Evolutionary conservation across 2,888 invertebrate genomes (phyloP), one percentile per base, ranked within the genome.

Genomic region (Dryadula phaetusa): DNA sequence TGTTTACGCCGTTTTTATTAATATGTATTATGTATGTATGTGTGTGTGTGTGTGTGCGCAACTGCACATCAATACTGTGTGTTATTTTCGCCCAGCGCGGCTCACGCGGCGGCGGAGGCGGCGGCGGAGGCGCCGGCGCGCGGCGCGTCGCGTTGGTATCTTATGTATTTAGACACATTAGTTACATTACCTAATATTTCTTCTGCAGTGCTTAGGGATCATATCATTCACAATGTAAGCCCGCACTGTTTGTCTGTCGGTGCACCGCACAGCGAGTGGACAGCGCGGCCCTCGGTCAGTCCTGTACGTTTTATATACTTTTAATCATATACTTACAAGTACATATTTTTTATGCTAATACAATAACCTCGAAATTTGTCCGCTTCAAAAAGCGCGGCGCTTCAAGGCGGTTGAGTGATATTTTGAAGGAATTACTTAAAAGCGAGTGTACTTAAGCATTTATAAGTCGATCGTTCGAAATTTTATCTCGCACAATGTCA

Each of bases 321-420:
- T 18, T 34, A 20, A 18, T 34, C 3, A 18, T 54, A 28, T 8
- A 14, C 3, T 10, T 18, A 10, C 10, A 14, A 3, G 40, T 12
- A 12, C 25, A 32, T 28, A 53, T 53, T 63, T 40, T 66, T 22
- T 25, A 18, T 14, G 20, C 12, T 47, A 40, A 40, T 62, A 40
- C 58, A 60, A 47, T 67, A 64, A 69, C 62, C 46, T 62, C 52
- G 62, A 64, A 47, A 56, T 42, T 54, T 22, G 32, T 56, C 32
- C 42, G 40, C 58, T 46, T 62, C 52, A 25, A 62, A 40, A 40
- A 63, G 42, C 16, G 52, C 68, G 70, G 72, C 66, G 53, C 74
- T 73, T 70, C 83, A 82, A 84, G 83, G 84, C 79, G 74, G 77
- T 66, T 80, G 71, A 77, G 79, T 82, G 82, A 75, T 84, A 82